Percentiles rank a stretch among this genome's conserved stretches.
These are phyloP conservation scores for Pundamilia nyererei DNA, from an alignment of 2,113 vertebrate species.

Conservation along the genomic window DNA sequence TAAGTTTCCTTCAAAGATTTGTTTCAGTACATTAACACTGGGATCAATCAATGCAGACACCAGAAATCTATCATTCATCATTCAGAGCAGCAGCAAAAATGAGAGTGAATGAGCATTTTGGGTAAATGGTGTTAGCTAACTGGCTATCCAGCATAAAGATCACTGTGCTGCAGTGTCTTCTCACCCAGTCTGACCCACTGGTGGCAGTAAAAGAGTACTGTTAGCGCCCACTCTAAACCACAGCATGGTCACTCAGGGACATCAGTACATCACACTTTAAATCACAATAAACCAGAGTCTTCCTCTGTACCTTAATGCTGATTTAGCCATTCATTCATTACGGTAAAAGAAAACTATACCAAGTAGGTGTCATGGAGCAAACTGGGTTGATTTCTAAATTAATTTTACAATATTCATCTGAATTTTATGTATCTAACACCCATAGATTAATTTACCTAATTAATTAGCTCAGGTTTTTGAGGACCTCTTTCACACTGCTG, in stretches of 20 bases:
- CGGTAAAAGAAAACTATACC: neutral
- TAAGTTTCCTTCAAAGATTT: neutral
- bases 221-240: neutral
- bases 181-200: neutral
- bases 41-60: neutral
- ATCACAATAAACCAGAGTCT: neutral
- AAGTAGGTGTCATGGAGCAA: neutral
- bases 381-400: neutral
- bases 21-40: neutral
- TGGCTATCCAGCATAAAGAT: neutral
- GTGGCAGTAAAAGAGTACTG: neutral
- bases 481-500: neutral
- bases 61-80: neutral
- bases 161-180: neutral
- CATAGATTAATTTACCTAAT: neutral
- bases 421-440: neutral
- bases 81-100: neutral
- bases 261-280: neutral
- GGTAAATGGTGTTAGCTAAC: neutral
- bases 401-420: neutral
- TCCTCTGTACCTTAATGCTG: neutral
- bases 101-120: neutral
- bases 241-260: rapidly evolving
- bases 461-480: neutral
- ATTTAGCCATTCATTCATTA: neutral